Conservation (phyloP, 1,140 invertebrate species). For the Heterodera carotae region DNA sequence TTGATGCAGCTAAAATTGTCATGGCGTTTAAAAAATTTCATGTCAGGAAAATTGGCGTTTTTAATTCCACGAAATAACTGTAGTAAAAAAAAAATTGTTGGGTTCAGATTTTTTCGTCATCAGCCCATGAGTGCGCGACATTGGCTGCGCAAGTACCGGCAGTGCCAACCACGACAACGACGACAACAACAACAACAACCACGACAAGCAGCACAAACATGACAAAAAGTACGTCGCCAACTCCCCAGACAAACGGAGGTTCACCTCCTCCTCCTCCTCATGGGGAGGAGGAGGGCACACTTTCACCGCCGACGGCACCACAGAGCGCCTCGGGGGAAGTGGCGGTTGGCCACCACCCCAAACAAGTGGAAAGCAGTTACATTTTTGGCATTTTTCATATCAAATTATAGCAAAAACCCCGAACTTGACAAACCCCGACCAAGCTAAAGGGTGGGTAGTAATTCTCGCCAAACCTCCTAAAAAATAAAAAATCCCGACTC, state of each 20-base stretch:
- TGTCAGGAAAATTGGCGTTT: too few species aligned
- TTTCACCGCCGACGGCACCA: background rate
- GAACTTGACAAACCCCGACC: too few species aligned
- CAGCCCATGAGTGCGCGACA: slow-evolving; percentile 42
- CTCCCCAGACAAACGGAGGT: background rate
- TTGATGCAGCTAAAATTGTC: too few species aligned
- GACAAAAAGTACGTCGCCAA: slow-evolving; percentile 17
- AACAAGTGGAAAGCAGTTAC: background rate
- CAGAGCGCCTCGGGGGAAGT: slow-evolving; percentile 3
- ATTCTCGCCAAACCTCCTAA: too few species aligned
- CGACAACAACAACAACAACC: slow-evolving; percentile 4
- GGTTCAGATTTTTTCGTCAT: slow-evolving; percentile 46
- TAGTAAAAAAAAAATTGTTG: background rate
- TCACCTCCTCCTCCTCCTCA: too few species aligned
- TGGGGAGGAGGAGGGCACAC: too few species aligned
- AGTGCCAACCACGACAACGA: slow-evolving; percentile 7
- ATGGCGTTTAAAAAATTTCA: too few species aligned
- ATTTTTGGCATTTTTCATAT: background rate
- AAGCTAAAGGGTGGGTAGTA: too few species aligned
- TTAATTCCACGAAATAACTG: too few species aligned
- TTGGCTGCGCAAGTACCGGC: slow-evolving; percentile 44
- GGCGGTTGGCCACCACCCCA: background rate
- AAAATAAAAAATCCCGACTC: too few species aligned
- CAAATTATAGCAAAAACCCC: too few species aligned
- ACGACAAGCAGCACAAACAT: slow-evolving; percentile 1